These are phyloP conservation scores for Orchesellides sinensis DNA, from an alignment of 2,888 invertebrate species.

Conservation along the genomic window DNA sequence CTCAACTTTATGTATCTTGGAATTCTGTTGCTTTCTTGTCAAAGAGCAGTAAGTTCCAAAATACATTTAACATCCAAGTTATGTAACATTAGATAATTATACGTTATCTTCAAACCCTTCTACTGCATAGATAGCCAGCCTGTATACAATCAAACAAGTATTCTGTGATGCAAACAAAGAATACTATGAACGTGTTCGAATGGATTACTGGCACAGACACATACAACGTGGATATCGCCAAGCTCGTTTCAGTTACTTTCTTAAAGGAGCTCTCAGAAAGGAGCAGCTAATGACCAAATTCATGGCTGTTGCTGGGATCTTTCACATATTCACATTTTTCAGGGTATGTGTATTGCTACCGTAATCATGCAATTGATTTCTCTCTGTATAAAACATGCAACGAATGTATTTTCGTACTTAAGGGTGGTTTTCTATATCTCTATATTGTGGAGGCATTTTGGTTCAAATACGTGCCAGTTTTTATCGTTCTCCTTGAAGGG, in stretches of 20 bases:
- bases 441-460: neutral
- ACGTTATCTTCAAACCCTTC: neutral
- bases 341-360: conserved; percentile 1
- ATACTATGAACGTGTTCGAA: conserved; percentile 23
- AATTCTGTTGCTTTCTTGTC: neutral
- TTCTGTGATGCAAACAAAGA: conserved; percentile 26
- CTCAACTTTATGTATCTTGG: neutral
- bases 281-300: conserved; percentile 1
- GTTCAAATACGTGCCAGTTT: conserved; percentile 21
- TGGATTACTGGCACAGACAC: neutral
- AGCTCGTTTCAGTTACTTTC: neutral
- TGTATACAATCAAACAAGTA: neutral
- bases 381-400: no score
- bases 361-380: neutral
- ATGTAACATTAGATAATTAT: neutral
- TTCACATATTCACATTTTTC: conserved; percentile 6
- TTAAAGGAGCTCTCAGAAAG: neutral
- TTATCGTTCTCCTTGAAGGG: conserved; percentile 11
- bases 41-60: neutral
- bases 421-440: neutral
- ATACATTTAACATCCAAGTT: neutral
- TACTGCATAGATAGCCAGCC: neutral
- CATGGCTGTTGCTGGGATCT: neutral
- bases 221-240: neutral
- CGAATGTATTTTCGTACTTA: neutral